Evolutionary conservation across 1,140 invertebrate species (phyloP).

Genomic region (Hormaphis cornu): DNA sequence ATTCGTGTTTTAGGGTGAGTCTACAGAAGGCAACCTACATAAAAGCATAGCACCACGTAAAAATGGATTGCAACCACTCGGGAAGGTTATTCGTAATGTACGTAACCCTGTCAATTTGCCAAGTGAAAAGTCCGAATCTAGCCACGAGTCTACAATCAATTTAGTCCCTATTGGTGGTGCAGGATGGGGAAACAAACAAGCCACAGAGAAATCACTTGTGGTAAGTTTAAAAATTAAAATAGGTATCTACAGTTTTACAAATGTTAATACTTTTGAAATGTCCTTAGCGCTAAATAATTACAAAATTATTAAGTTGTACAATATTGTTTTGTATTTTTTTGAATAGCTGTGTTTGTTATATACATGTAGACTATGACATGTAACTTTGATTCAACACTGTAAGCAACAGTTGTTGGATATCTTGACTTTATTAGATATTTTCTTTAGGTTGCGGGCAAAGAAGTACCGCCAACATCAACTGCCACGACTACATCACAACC

Average conservation of each 20-base stretch:
- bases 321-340: too few relatives aligned
- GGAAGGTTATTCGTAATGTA: conserved; percentile 77
- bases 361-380: too few relatives aligned
- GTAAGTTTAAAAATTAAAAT: conserved; percentile 5
- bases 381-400: background rate
- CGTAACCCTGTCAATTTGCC: conserved; percentile 93
- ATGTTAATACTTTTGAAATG: too few relatives aligned
- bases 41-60: conserved; percentile 76
- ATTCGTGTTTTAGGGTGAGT: conserved; percentile 61
- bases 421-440: background rate
- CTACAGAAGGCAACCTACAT: conserved; percentile 72
- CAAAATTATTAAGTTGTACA: too few relatives aligned
- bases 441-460: conserved; percentile 13
- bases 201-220: conserved; percentile 41
- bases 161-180: conserved; percentile 61
- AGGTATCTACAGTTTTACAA: too few relatives aligned
- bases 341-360: too few relatives aligned
- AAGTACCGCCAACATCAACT: conserved; percentile 26
- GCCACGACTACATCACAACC: conserved; percentile 17
- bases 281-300: too few relatives aligned
- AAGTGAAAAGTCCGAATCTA: conserved; percentile 89
- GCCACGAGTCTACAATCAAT: conserved; percentile 62
- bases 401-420: background rate
- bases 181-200: conserved; percentile 55
- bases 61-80: conserved; percentile 97